These are phyloP conservation scores for Brachylomia viminalis DNA, from an alignment of 2,888 invertebrate species.

Conservation along the genomic window DNA sequence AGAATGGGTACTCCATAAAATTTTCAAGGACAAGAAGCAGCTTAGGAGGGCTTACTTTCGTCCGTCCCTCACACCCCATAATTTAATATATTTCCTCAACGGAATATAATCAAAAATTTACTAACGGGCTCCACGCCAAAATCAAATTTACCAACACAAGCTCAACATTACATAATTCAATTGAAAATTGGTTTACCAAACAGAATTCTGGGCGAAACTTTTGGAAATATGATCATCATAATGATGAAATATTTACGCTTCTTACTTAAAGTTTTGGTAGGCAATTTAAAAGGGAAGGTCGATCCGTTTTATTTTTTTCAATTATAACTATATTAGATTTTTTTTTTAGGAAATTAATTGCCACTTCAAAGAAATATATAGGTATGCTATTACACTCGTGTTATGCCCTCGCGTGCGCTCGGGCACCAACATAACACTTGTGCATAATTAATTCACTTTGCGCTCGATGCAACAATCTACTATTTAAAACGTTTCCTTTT, in stretches of 20 bases:
- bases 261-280: conserved; percentile 6
- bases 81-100: conserved; percentile 51
- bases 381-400: no score
- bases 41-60: not conserved
- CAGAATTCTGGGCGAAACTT: conserved; percentile 53
- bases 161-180: conserved; percentile 53
- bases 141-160: conserved; percentile 45
- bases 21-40: conserved; percentile 7
- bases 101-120: conserved; percentile 54
- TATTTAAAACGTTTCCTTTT: not conserved
- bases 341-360: no score
- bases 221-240: conserved; percentile 38
- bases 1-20: not conserved
- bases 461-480: no score
- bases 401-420: no score
- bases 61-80: conserved; percentile 15
- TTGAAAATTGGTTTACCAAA: conserved; percentile 49
- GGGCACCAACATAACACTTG: no score
- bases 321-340: not conserved
- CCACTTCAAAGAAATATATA: not conserved
- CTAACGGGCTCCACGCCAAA: conserved; percentile 30
- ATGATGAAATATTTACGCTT: conserved; percentile 50
- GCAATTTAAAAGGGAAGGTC: not conserved
- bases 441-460: no score
- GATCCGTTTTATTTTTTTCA: not conserved